These are phyloP conservation scores for Trachythela sp. DNA, from an alignment of 64 coral and sea anemone genomes.

Conservation along the genomic window DNA sequence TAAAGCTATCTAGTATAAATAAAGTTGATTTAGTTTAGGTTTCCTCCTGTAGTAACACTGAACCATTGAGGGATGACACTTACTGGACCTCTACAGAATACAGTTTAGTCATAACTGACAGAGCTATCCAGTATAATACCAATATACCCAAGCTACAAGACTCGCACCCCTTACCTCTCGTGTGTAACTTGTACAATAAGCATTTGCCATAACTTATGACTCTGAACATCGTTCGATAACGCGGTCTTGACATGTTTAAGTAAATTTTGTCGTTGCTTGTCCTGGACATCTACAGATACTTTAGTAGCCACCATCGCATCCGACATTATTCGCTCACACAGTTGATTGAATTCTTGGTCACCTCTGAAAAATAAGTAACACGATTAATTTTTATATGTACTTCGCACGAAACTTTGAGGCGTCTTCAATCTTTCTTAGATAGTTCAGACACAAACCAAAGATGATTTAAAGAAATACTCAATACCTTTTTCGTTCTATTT, in stretches of 20 bases:
- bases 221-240: slow-evolving; percentile 78
- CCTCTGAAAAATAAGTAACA: slow-evolving; percentile 27
- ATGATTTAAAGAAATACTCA: too few species aligned
- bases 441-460: neutral
- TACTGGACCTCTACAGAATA: too few species aligned
- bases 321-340: slow-evolving; percentile 52
- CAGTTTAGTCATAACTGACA: too few species aligned
- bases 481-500: neutral
- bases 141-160: too few species aligned
- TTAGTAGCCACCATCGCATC: slow-evolving; percentile 67
- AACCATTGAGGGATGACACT: too few species aligned
- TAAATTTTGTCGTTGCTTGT: slow-evolving; percentile 79
- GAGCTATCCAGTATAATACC: too few species aligned
- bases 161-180: slow-evolving; percentile 57
- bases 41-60: too few species aligned
- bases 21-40: too few species aligned
- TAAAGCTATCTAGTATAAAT: too few species aligned
- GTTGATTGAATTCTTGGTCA: slow-evolving; percentile 54
- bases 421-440: neutral
- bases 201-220: slow-evolving; percentile 85
- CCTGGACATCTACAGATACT: slow-evolving; percentile 84
- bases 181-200: slow-evolving; percentile 80
- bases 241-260: slow-evolving; percentile 78
- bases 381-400: neutral
- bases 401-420: neutral